These are phyloP conservation scores for Ploceus nigricollis DNA, from an alignment of 2,113 vertebrate species.

Conservation along the genomic window DNA sequence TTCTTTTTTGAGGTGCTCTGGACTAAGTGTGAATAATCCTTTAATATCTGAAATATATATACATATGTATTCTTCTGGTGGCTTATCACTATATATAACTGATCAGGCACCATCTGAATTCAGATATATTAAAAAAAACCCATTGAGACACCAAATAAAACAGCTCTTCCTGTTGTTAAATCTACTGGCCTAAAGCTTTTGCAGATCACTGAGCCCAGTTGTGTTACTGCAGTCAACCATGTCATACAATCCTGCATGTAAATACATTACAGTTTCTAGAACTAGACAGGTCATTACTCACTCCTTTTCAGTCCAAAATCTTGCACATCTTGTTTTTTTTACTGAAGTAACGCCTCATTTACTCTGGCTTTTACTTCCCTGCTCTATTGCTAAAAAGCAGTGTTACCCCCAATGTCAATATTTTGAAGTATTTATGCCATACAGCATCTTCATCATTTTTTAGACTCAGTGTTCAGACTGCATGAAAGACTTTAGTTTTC, in stretches of 20 bases:
- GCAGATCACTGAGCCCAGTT: background rate
- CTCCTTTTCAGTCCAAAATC: background rate
- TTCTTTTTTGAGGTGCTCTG: background rate
- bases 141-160: background rate
- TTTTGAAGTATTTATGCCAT: background rate
- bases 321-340: background rate
- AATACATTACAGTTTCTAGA: background rate
- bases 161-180: background rate
- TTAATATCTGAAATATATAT: background rate
- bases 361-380: background rate
- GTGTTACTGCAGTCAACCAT: background rate
- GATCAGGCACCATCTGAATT: background rate
- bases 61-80: background rate
- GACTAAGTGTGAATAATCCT: background rate
- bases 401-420: background rate
- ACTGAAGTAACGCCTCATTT: background rate
- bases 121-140: rapidly evolving
- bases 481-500: background rate
- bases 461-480: background rate
- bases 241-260: background rate
- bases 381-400: background rate
- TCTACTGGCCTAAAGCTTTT: background rate
- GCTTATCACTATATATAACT: background rate
- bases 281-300: background rate
- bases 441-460: background rate